phyloP scores from a whole-genome alignment of 2,888 invertebrate species.

The Autographa pulchrina region DNA sequence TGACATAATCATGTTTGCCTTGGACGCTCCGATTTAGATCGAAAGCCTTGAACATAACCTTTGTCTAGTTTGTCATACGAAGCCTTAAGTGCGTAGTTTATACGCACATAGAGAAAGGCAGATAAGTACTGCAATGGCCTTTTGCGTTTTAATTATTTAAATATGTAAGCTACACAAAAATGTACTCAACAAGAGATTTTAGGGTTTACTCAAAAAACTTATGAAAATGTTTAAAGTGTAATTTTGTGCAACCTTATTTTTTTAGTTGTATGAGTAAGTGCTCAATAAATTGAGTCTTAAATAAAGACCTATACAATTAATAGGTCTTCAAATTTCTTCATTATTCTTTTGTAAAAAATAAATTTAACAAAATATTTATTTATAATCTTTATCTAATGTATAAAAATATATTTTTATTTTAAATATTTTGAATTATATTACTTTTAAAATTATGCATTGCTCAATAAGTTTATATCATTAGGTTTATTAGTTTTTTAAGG shows the following conservation, averaged over 20 bases:
- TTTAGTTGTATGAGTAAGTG: too few species aligned
- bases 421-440: conserved; percentile 39
- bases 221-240: too few species aligned
- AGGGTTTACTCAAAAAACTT: too few species aligned
- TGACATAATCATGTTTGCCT: conserved; percentile 65
- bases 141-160: not conserved
- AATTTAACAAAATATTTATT: conserved; percentile 28
- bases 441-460: conserved; percentile 47
- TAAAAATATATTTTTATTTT: conserved; percentile 34
- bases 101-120: conserved; percentile 15
- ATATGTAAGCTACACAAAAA: not conserved
- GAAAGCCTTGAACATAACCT: conserved; percentile 59
- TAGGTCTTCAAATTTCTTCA: not conserved
- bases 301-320: not conserved
- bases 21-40: conserved; percentile 55
- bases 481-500: conserved; percentile 33
- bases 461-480: conserved; percentile 56
- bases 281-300: not conserved
- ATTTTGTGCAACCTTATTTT: too few species aligned
- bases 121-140: not conserved
- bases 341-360: not conserved
- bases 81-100: conserved; percentile 9
- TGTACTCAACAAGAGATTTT: not conserved
- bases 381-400: conserved; percentile 17
- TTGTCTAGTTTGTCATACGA: conserved; percentile 36